Evolutionary conservation across 2,797 vertebrate genomes (phyloP), one percentile per base, ranked within the genome.

Genomic region (Lindbergichthys nudifrons): DNA sequence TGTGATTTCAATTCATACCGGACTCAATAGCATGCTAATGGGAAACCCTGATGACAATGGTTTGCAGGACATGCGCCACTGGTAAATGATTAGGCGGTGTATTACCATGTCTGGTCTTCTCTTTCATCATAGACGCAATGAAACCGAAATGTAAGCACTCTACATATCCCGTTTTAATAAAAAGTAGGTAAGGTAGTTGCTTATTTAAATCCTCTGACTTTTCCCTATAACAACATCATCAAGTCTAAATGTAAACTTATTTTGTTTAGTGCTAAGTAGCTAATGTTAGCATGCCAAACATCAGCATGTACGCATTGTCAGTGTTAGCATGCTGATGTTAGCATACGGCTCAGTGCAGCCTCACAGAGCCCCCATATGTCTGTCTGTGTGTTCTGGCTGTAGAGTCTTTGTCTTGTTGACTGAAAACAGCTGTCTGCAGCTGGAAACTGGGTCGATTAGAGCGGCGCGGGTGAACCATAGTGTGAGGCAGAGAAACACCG

Each of bases 141-240:
- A 51, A 69, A 63, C 3, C 32, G 12, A 73, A 75, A 75, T 77
- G 52, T 77, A 36, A 63, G 72, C 63, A 67, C 43, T 42, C 41
- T 69, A 73, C 45, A 56, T 26, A 26, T 26, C 23, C 23, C 23
- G 3, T 26, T 26, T 26, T 3, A 66, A 77, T 73, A 36, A 59
- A 61, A 58, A 26, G 8, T 23, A 67, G 48, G 64, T 53, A 57
- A 58, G 9, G 1, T 23, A 47, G 16, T 61, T 30, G 32, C 32
- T 36, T 36, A 39, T 51, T 15, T 19, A 21, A 7, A 36, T 36
- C 32, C 1, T 36, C 32, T 9, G 32, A 36, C 32, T 36, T 36
- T 9, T 36, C 8, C 8, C 32, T 2, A 6, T 26, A 26, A 26
- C 26, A 26, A 26, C 26, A 26, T 26, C 26, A 26, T 26, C 26